Evolutionary conservation across 2,797 vertebrate genomes (phyloP), one percentile per base, ranked within the genome.

Genomic region (Galagoides demidoff): DNA sequence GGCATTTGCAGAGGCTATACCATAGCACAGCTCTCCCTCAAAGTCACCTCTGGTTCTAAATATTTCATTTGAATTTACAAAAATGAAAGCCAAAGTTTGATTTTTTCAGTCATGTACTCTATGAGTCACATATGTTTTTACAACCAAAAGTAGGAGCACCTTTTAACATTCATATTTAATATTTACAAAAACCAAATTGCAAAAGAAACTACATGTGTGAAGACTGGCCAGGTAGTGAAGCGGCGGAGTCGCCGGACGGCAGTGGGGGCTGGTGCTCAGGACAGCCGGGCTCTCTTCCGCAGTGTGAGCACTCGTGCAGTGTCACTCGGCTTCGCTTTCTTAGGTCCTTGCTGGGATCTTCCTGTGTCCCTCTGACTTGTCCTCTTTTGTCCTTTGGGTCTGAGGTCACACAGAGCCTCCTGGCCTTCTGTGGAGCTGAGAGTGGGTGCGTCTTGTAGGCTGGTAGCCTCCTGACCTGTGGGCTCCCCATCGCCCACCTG

Each of bases 281-380:
- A 99, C 94, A 99, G 98, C 45, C 99, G 99, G 19, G 98, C 98
- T 97, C 99, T 98, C 93, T 98, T 99, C 97, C 99, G 99, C 89
- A 99, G 95, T 4, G 98, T 98, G 93, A 99, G 98, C 78, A 99
- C 98, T 55, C 99, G 97, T 61, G 98, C 98, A 1, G 98, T 86
- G 92, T 98, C 98, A 59, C 96, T 98, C 9, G 96, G 82, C 98
- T 98, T 99, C 2, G 91, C 94, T 98, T 97, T 98, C 98, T 99
- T 99, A 83, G 96, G 92, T 3, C 98, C 98, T 78, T 98, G 98
- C 86, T 98, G 98, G 68, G 98, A 96, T 97, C 98, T 99, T 9
- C 97, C 96, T 0, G 87, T 57, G 45, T 98, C 98, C 92, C 97
- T 98, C 12, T 98, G 98, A 86, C 95, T 98, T 86, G 98, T 98